Base-by-base conservation (phyloP, 2,797 vertebrate species). In the Enteromius viviparus region DNA sequence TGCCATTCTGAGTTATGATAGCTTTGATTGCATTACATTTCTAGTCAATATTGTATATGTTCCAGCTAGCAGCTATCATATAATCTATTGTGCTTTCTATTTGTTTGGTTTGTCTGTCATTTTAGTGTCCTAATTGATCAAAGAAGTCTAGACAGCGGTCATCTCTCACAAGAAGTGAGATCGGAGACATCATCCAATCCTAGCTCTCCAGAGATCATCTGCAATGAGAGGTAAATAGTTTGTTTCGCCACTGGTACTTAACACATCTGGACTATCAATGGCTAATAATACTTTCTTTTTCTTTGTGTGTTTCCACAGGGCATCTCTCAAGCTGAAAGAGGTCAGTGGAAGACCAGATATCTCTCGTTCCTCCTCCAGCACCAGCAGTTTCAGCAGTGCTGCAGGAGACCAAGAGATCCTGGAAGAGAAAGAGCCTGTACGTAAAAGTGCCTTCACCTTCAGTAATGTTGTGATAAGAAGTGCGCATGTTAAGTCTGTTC, bases 281-380 rank as follows among this genome's bases (percentile, higher is more conserved):
- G 5, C 5, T 77, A 42, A n/a, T 55, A n/a, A 69, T 11, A 23
- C 2, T 55, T 55, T 55, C 4, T n/a, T 62, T 19, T 45, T 78
- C 8, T 81, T 6, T 70, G 21, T 78, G 15, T 45, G 32, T 76
- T 3, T 81, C 42, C 58, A 17, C 32, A 98, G 97, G 92, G 93
- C 92, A 0, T 95, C 94, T 42, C 83, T 92, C 11, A 99, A 95
- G 89, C 88, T 95, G 87, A 97, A 96, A 89, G 97, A 98, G 85
- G 96, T 94, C 0, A 94, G 86, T 37, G 87, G 85, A 49, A 90
- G 92, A 3, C 91, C 94, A 47, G 95, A 95, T 88, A 96, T 99
- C 80, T 98, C 96, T 78, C 95, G 96, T 14, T 98, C 97, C 0
- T 97, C 96, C 2, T 98, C 97, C 9, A 97, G 97, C 92, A 96